phyloP scores from a whole-genome alignment of 2,888 invertebrate genomes.

The Athalia rosae region DNA sequence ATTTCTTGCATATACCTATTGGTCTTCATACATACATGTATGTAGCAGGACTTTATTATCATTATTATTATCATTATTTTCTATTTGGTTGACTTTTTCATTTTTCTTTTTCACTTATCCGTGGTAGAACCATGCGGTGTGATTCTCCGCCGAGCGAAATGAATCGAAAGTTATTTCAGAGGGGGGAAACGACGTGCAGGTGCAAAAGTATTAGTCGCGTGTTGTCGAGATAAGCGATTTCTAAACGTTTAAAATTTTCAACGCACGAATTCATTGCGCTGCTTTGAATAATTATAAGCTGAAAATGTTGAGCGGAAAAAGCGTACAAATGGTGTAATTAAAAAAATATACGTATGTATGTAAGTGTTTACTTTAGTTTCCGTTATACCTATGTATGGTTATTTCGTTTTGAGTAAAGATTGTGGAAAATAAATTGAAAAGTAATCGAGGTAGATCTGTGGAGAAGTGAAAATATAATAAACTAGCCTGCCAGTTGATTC shows the following conservation, averaged over 20 bases:
- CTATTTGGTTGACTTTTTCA: neutral
- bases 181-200: neutral
- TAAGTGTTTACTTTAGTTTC: too few species aligned
- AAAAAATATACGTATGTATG: conserved; percentile 12
- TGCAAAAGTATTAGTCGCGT: neutral
- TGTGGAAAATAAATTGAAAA: too few species aligned
- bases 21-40: neutral
- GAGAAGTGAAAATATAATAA: conserved; percentile 18
- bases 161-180: conserved; percentile 44
- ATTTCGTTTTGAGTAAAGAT: too few species aligned
- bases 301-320: conserved; percentile 25
- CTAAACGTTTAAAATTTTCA: conserved; percentile 45
- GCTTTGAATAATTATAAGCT: conserved; percentile 45
- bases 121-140: conserved; percentile 7
- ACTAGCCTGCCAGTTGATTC: neutral
- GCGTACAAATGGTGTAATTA: conserved; percentile 41
- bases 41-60: too few species aligned
- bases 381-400: too few species aligned
- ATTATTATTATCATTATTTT: neutral
- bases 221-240: conserved; percentile 44
- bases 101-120: neutral
- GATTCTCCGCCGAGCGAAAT: conserved; percentile 34
- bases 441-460: too few species aligned
- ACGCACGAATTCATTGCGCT: conserved; percentile 40
- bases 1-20: neutral